Percentiles rank a stretch among this genome's conserved stretches.
Conservation (phyloP, 2,113 vertebrate genomes). For the Austrofundulus limnaeus region DNA sequence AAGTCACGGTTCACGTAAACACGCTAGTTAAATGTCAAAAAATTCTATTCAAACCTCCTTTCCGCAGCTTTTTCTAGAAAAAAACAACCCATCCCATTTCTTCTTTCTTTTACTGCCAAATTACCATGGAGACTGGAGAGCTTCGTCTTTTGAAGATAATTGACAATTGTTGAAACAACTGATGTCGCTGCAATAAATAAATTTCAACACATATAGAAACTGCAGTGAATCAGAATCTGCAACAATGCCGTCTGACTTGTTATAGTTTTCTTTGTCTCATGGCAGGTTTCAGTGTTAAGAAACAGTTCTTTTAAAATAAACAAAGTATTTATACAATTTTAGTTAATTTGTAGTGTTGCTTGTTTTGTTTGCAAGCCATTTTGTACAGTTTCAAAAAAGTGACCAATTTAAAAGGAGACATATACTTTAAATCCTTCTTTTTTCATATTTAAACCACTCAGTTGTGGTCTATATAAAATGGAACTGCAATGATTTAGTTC, state of each 20-base stretch:
- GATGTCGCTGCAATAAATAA: constrained; percentile 4
- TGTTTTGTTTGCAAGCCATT: neutral
- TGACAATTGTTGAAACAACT: constrained; percentile 12
- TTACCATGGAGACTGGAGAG: constrained; percentile 5
- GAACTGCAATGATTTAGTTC: too few species aligned
- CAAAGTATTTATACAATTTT: neutral
- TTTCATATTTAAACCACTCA: too few species aligned
- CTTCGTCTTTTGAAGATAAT: constrained; percentile 7
- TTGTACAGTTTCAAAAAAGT: neutral
- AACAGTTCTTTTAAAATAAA: neutral
- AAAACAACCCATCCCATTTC: neutral
- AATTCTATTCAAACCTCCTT: neutral
- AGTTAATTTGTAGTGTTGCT: too few species aligned
- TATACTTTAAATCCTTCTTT: too few species aligned
- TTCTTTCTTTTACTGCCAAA: neutral
- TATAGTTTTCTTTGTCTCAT: constrained; percentile 2
- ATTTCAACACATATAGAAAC: neutral
- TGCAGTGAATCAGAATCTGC: neutral
- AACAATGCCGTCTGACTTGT: neutral
- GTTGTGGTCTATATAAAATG: too few species aligned
- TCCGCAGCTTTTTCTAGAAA: neutral
- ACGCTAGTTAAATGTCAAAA: neutral
- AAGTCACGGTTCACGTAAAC: neutral
- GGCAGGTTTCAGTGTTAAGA: constrained; percentile 2
- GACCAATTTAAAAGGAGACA: too few species aligned